phyloP scores from a whole-genome alignment of 2,113 vertebrate genomes.

The Odobenus rosmarus region DNA sequence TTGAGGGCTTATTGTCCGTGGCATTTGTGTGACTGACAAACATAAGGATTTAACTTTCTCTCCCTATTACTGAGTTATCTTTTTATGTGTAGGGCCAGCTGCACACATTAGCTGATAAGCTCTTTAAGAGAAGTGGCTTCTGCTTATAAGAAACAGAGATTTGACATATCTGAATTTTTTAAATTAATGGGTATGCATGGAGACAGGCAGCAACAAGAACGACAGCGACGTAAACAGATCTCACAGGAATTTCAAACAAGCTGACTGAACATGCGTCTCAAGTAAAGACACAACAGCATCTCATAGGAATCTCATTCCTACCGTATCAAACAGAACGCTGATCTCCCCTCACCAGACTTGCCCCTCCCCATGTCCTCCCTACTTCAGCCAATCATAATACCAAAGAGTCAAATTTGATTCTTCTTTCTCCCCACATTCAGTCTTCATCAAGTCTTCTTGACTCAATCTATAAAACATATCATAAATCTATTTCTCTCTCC shows the following conservation, averaged over 20 bases:
- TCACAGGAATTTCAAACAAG: background rate
- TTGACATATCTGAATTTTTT: background rate
- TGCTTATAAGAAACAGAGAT: background rate
- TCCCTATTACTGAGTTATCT: background rate
- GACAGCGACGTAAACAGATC: background rate
- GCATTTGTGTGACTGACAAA: background rate
- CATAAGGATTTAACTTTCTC: background rate
- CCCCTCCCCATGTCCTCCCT: background rate
- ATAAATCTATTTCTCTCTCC: background rate
- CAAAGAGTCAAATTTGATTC: background rate
- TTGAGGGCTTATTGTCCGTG: background rate
- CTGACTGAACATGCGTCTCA: background rate
- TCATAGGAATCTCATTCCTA: background rate
- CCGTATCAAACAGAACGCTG: background rate
- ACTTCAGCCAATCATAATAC: background rate
- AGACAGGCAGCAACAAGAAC: background rate
- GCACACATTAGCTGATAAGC: background rate
- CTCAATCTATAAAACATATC: background rate
- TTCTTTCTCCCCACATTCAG: background rate
- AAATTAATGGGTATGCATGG: background rate
- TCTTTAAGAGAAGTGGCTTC: background rate
- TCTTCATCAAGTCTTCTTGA: background rate
- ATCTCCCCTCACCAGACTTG: background rate
- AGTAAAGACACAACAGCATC: background rate
- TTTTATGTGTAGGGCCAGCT: background rate